Evolutionary conservation across 2,113 vertebrate genomes (phyloP), one percentile per base, ranked within the genome.

Genomic region (Chloroceryle aenea): DNA sequence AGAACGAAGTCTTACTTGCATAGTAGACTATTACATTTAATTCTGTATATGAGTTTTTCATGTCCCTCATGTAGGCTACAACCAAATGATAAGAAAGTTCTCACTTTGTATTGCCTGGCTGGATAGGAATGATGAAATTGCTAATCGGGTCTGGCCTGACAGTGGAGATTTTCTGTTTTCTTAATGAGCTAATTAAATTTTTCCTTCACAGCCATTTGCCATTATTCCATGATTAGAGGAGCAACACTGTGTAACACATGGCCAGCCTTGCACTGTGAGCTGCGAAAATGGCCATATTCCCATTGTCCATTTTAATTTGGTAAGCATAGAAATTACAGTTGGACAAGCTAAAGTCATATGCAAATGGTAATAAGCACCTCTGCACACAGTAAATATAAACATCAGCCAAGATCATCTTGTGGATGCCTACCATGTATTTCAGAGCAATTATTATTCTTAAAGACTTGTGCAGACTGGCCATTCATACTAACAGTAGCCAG

Each of bases 121-220:
- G 50, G 86, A 68, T 62, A 50, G 25, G 71, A 87, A 88, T 61
- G 76, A 84, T 93, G 61, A 73, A 94, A 91, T 64, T 81, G 18
- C 30, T 90, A 47, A 85, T 89, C 63, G 43, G 18, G 12, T 77
- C 81, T 90, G 64, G 40, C 59, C 47, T 86, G 72, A 80, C n/a
- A 78, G 40, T 19, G 83, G 26, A 73, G n/a, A 72, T 87, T 95
- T 87, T 78, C 58, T 91, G 9, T 93, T 83, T 93, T 84, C 84
- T 92, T 95, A 81, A 95, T 88, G 72, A 95, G 75, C 75, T 95
- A 83, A 88, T 94, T 88, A 53, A 58, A 42, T 59, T 90, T 88
- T 91, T 87, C 74, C 45, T 91, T 94, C 76, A 66, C 50, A 90
- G 27, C 38, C 4, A 63, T 91, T 96, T 77, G 34, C 45, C 52